Conservation (phyloP, 2,797 vertebrate species). For the Smutsia temminckii region DNA sequence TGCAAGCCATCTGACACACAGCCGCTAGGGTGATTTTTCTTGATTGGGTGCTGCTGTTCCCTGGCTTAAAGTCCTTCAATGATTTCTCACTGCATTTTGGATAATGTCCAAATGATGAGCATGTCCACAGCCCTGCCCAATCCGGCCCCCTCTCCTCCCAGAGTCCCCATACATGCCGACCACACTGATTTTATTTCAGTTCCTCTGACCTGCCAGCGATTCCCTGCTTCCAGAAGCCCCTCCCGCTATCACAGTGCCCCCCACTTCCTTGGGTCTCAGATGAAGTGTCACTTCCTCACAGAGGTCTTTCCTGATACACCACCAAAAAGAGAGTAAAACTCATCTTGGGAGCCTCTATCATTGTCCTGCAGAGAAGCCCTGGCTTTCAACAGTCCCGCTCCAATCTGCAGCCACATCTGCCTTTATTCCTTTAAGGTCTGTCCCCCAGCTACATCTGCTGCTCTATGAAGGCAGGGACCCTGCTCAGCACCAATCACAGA, state of each 20-base stretch:
- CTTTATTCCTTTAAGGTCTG: background rate
- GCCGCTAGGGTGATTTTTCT: background rate
- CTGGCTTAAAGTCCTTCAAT: background rate
- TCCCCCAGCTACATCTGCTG: background rate
- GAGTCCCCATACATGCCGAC: too few relatives aligned
- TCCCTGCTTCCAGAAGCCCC: background rate
- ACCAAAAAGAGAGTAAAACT: background rate
- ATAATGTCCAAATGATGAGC: background rate
- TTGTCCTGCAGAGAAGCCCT: background rate
- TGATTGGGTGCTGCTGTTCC: background rate
- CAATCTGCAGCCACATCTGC: background rate
- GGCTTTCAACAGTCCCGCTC: background rate
- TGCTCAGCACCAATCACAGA: background rate
- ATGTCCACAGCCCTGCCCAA: fast-evolving
- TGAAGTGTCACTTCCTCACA: background rate
- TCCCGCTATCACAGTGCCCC: background rate
- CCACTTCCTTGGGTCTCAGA: background rate
- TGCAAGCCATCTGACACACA: background rate
- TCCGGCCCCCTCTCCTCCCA: background rate
- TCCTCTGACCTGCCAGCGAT: background rate
- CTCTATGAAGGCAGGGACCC: background rate
- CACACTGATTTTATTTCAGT: background rate
- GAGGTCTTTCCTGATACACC: background rate
- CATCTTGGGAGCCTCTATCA: fast-evolving
- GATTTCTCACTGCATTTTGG: background rate